A percentile compares a stretch with the other conserved stretches of the same genome.
These are phyloP conservation scores for Micrasema minimum DNA, from an alignment of 1,140 invertebrate genomes.

Conservation along the genomic window DNA sequence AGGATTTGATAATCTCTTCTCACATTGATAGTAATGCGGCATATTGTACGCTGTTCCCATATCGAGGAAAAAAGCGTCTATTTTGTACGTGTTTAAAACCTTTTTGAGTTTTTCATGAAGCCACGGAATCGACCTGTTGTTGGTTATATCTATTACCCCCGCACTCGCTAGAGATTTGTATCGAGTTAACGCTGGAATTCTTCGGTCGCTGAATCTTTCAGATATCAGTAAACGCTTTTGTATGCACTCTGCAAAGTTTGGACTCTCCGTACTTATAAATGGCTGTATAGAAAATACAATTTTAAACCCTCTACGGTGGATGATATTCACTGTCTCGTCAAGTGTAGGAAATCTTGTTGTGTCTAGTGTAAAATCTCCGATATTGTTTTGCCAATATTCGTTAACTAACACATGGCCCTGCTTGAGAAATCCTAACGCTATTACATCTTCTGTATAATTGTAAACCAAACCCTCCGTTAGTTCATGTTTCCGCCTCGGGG, in stretches of 20 bases:
- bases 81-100: conserved; percentile 78
- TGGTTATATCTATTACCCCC: conserved; percentile 86
- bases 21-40: conserved; percentile 85
- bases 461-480: conserved; percentile 77
- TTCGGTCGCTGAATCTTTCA: conserved; percentile 76
- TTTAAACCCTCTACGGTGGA: conserved; percentile 85
- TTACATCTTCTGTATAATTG: conserved; percentile 85
- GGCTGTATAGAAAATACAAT: conserved; percentile 87
- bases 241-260: conserved; percentile 82
- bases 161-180: conserved; percentile 82
- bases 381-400: conserved; percentile 85
- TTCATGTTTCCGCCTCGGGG: conserved; percentile 70
- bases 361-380: conserved; percentile 83
- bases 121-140: conserved; percentile 83
- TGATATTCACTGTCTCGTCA: conserved; percentile 81
- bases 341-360: conserved; percentile 77
- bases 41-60: conserved; percentile 88
- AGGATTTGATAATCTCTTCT: conserved; percentile 77
- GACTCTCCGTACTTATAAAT: conserved; percentile 86
- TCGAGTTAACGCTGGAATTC: conserved; percentile 79
- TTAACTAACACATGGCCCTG: conserved; percentile 85
- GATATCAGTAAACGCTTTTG: conserved; percentile 76
- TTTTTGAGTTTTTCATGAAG: conserved; percentile 77
- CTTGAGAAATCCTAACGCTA: conserved; percentile 77
- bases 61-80: conserved; percentile 92